Base-by-base conservation (phyloP, 2,888 invertebrate species). In the Tortricodes alternella region DNA sequence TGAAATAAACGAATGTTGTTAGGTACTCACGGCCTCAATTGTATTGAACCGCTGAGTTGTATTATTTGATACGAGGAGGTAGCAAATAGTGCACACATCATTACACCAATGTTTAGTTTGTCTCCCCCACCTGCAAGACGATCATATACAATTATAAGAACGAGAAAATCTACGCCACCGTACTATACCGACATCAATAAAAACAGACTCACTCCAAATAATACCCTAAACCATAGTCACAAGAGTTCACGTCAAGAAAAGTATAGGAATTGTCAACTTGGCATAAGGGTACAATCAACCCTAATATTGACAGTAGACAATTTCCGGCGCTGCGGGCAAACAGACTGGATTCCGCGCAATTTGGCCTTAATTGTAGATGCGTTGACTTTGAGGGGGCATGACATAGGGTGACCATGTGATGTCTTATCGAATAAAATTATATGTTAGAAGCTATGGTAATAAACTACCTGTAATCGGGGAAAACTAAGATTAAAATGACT, bases 241-340 rank as follows among this genome's bases (percentile, higher is more conserved):
- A 19, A 48, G 41, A 55, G 27, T 49, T 55, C 48, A 19, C 27
- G 37, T 29, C 9, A 29, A 23, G 41, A 18, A 16, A n/a, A 11
- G 32, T 5, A 7, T 4, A 35, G n/a, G 27, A n/a, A 18, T 7
- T 15, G n/a, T 27, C 50, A 50, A 27, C 24, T 41, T 51, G 38
- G 59, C 34, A 48, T 60, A 51, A 60, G 64, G 61, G 69, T 70
- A 71, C 68, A 70, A 62, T 67, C 66, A 61, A 62, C 73, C 74
- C 66, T 70, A 71, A 74, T 82, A 81, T 83, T 82, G 80, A 80
- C 80, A 78, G 78, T 75, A 80, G 77, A 78, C 82, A 83, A 86
- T 86, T 83, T 85, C 85, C 86, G 70, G 76, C 64, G 61, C 46
- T 44, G 59, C 66, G 63, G 66, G 63, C 64, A 65, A 68, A 66